Evolutionary conservation across 2,888 invertebrate species (phyloP).

Genomic region (Clunio marinus): DNA sequence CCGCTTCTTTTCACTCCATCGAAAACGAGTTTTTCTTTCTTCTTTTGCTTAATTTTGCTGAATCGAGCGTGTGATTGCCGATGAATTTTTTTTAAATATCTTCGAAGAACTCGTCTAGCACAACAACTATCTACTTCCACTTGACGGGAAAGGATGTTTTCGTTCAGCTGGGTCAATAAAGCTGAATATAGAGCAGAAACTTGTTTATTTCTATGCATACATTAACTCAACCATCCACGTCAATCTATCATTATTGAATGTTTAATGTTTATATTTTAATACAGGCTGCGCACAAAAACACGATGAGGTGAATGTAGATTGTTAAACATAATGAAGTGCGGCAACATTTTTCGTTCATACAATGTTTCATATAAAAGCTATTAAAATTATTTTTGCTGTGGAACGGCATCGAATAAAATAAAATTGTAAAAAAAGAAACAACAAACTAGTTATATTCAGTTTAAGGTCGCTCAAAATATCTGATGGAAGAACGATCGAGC

Average conservation of each 20-base stretch:
- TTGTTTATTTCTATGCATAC: slow-evolving; percentile 13
- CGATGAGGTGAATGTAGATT: background rate
- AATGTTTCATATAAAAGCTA: too few relatives aligned
- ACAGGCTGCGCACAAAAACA: background rate
- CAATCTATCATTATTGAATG: slow-evolving; percentile 16
- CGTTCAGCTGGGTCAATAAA: slow-evolving; percentile 9
- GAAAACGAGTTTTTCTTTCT: slow-evolving; percentile 28
- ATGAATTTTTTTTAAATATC: too few relatives aligned
- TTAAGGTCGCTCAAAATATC: background rate
- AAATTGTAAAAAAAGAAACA: too few relatives aligned
- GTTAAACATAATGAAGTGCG: background rate
- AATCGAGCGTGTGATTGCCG: too few relatives aligned
- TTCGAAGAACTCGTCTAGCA: background rate
- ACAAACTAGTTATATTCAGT: background rate
- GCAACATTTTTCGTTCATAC: background rate
- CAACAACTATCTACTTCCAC: background rate
- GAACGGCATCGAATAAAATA: too few relatives aligned
- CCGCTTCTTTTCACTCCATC: background rate
- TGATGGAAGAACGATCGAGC: too few relatives aligned
- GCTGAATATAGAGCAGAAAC: slow-evolving; percentile 23
- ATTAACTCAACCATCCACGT: background rate
- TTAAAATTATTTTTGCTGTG: too few relatives aligned
- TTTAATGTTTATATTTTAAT: slow-evolving; percentile 3
- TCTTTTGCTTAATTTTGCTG: slow-evolving; percentile 4
- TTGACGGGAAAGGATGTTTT: background rate